phyloP scores from a whole-genome alignment of 2,797 vertebrate species.

The Crenichthys baileyi region DNA sequence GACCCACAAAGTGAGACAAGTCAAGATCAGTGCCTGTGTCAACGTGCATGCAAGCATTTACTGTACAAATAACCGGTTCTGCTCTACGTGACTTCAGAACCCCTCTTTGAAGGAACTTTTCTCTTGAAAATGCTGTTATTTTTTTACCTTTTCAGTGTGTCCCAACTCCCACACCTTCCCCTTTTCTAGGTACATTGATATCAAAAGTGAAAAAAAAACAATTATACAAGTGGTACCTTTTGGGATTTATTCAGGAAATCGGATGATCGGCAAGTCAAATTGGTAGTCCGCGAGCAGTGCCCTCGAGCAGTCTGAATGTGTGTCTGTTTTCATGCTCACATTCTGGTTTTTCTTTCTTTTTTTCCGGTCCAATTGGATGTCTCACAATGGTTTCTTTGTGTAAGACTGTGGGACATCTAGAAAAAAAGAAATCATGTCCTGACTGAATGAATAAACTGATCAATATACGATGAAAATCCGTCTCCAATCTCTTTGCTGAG shows the following conservation, averaged over 20 bases:
- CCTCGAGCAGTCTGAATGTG: conserved; percentile 72
- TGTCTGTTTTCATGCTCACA: conserved; percentile 72
- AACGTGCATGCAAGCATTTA: conserved; percentile 79
- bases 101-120: conserved; percentile 45
- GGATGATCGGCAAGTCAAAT: conserved; percentile 39
- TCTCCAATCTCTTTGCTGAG: conserved; percentile 58
- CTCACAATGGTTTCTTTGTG: conserved; percentile 74
- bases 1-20: conserved; percentile 66
- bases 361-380: conserved; percentile 71
- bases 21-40: conserved; percentile 83
- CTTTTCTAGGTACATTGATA: conserved; percentile 65
- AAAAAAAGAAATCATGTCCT: conserved; percentile 54
- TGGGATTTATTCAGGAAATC: conserved; percentile 41
- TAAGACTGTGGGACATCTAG: conserved; percentile 76
- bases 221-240: conserved; percentile 70
- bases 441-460: conserved; percentile 85
- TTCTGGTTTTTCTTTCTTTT: conserved; percentile 55
- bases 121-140: conserved; percentile 63
- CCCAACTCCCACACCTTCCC: neutral
- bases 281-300: conserved; percentile 45
- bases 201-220: conserved; percentile 42
- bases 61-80: conserved; percentile 59
- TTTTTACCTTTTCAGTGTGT: conserved; percentile 59
- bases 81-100: conserved; percentile 59
- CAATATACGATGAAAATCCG: conserved; percentile 73